Percentiles rank a stretch among this genome's conserved stretches.
phyloP scores from a whole-genome alignment of 2,113 vertebrate genomes.

The Ancistrus triradiatus region DNA sequence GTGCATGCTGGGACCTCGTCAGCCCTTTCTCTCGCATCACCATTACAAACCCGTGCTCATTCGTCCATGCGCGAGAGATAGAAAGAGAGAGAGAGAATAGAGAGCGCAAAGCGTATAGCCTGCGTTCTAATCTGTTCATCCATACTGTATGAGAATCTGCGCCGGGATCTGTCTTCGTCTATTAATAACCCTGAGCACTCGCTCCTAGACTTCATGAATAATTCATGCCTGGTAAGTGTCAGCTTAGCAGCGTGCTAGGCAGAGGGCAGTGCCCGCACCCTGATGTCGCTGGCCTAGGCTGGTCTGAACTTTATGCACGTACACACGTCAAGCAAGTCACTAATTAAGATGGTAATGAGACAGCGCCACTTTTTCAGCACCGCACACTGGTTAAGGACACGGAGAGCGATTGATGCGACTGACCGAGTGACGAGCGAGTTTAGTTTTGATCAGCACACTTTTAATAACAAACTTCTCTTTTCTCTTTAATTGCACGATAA shows the following conservation, averaged over 20 bases:
- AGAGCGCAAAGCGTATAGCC: neutral
- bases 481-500: too few relatives aligned
- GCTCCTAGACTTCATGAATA: slow-evolving; percentile 33
- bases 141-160: slow-evolving; percentile 28
- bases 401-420: too few relatives aligned
- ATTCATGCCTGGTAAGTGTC: slow-evolving; percentile 45
- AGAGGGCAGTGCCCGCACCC: slow-evolving; percentile 25
- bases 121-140: slow-evolving; percentile 23
- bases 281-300: neutral
- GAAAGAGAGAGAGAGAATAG: neutral
- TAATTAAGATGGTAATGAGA: too few relatives aligned
- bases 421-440: too few relatives aligned
- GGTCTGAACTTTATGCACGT: neutral
- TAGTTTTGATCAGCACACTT: too few relatives aligned
- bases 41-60: neutral
- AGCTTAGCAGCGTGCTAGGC: slow-evolving; percentile 36
- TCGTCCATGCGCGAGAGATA: neutral
- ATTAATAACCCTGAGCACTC: slow-evolving; percentile 42
- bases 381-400: too few relatives aligned
- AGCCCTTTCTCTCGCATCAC: neutral
- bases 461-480: too few relatives aligned
- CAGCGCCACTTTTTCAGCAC: too few relatives aligned
- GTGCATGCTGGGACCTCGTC: slow-evolving; percentile 22
- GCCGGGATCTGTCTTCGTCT: slow-evolving; percentile 27
- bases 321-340: too few relatives aligned